phyloP scores from a whole-genome alignment of 2,797 vertebrate species.

The Cynopterus sphinx region DNA sequence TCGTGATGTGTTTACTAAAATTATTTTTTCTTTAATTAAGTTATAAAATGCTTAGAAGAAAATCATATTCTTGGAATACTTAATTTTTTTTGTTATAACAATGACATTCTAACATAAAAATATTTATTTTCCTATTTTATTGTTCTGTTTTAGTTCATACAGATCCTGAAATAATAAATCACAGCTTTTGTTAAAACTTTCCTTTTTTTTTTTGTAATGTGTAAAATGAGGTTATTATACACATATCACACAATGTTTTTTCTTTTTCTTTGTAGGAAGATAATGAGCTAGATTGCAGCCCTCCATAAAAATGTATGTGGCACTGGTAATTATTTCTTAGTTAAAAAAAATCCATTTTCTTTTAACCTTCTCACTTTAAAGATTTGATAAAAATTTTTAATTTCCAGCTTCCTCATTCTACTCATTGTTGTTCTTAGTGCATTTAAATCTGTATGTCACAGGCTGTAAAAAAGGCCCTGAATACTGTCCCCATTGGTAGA shows the following conservation, averaged over 20 bases:
- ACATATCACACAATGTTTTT: background rate
- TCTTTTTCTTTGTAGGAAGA: slow-evolving; percentile 32
- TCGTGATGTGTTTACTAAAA: slow-evolving; percentile 41
- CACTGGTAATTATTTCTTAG: slow-evolving; percentile 46
- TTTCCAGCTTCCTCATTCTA: background rate
- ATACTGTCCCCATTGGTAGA: background rate
- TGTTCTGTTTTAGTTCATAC: slow-evolving; percentile 74
- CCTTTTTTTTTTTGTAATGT: slow-evolving; percentile 60
- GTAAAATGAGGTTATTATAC: slow-evolving; percentile 37
- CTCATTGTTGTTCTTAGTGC: background rate
- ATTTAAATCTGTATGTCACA: background rate
- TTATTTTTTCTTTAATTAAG: slow-evolving; percentile 58
- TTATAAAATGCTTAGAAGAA: slow-evolving; percentile 60
- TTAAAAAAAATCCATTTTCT: slow-evolving; percentile 1
- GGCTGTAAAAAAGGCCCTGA: background rate
- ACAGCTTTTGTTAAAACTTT: slow-evolving; percentile 77
- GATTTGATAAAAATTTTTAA: background rate
- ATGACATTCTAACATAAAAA: slow-evolving; percentile 42
- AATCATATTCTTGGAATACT: slow-evolving; percentile 49
- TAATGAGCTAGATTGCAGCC: slow-evolving; percentile 48
- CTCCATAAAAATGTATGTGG: background rate
- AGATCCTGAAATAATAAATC: slow-evolving; percentile 65
- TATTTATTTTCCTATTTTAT: slow-evolving; percentile 69
- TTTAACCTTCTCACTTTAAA: slow-evolving; percentile 15
- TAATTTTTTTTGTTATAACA: slow-evolving; percentile 17